Percentiles rank a stretch among this genome's conserved stretches.
These are phyloP conservation scores for Luffia ferchaultella DNA, from an alignment of 2,888 invertebrate genomes.

Conservation along the genomic window DNA sequence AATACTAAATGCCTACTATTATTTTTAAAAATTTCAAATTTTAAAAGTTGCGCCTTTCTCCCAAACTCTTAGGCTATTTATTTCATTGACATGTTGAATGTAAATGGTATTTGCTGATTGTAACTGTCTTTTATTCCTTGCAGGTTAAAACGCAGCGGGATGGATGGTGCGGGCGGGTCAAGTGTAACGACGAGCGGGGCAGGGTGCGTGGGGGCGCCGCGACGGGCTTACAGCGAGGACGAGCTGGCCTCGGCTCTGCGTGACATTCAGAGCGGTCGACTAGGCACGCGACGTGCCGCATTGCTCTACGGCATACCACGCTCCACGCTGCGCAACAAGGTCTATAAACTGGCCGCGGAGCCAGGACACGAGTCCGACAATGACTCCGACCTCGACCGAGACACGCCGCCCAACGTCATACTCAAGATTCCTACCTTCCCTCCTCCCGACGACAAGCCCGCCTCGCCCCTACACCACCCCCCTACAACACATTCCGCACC, in stretches of 20 bases:
- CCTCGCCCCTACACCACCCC: slow-evolving; percentile 40
- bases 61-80: no score
- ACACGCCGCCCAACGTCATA: slow-evolving; percentile 77
- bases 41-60: no score
- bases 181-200: slow-evolving; percentile 16
- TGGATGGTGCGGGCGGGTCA: not conserved
- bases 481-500: slow-evolving; percentile 55
- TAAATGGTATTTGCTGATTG: no score
- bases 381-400: slow-evolving; percentile 41
- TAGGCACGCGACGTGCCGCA: slow-evolving; percentile 93
- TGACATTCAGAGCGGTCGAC: slow-evolving; percentile 91
- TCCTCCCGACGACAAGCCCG: slow-evolving; percentile 55
- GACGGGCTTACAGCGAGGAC: slow-evolving; percentile 93
- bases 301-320: slow-evolving; percentile 96
- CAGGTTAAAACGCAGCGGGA: slow-evolving; percentile 45
- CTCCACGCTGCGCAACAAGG: slow-evolving; percentile 95
- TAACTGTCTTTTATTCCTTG: no score
- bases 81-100: no score
- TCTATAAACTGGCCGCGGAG: slow-evolving; percentile 82
- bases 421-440: slow-evolving; percentile 95
- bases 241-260: slow-evolving; percentile 93
- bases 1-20: no score
- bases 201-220: slow-evolving; percentile 64
- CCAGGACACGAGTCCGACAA: slow-evolving; percentile 71
- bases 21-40: no score